Percentiles rank a stretch among this genome's conserved stretches.
Conservation (phyloP, 2,797 vertebrate genomes). For the Hippocampus kuda region DNA sequence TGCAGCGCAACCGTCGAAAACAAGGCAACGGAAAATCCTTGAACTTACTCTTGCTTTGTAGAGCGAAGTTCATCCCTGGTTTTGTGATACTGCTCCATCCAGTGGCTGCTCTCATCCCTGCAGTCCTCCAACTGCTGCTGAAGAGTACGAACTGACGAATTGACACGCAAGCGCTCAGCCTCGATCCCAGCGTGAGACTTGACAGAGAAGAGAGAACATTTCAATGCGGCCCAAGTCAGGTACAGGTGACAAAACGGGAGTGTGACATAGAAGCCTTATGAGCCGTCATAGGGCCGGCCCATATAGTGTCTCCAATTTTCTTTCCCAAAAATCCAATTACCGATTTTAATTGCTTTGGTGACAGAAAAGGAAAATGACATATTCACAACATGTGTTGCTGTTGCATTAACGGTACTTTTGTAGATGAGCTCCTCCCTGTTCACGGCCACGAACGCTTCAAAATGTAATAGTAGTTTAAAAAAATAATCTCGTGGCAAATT, state of each 20-base stretch:
- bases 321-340: no score
- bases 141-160: constrained; percentile 69
- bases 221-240: not conserved
- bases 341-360: not conserved
- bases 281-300: not conserved
- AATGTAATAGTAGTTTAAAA: no score
- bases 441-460: no score
- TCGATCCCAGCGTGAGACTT: constrained; percentile 83
- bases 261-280: not conserved
- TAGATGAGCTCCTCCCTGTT: no score
- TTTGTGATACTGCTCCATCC: constrained; percentile 85
- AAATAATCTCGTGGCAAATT: no score
- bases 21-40: not conserved
- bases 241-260: not conserved
- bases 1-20: not conserved
- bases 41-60: constrained; percentile 81
- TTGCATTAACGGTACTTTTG: no score
- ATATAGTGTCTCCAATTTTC: not conserved
- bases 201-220: constrained; percentile 9
- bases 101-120: constrained; percentile 81
- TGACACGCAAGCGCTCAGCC: constrained; percentile 79
- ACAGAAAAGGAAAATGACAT: not conserved
- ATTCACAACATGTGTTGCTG: no score
- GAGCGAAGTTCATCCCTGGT: constrained; percentile 80
- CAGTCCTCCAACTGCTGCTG: constrained; percentile 86